A percentile compares a stretch with the other conserved stretches of the same genome.
Conservation (phyloP, 2,797 vertebrate species). For the Cottoperca gobio region DNA sequence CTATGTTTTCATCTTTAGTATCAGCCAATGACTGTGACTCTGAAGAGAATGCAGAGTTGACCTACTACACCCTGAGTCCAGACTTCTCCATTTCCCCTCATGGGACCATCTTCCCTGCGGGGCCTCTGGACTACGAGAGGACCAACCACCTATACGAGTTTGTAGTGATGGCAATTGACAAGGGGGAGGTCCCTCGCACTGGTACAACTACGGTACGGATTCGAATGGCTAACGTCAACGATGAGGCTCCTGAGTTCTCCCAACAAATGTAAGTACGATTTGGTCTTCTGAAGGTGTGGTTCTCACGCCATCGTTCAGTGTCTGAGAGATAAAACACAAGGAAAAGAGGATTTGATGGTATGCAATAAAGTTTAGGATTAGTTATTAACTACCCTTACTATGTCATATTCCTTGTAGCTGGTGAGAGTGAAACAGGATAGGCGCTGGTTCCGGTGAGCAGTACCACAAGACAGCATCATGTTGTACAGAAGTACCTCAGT, state of each 20-base stretch:
- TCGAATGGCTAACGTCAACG: slow-evolving; percentile 90
- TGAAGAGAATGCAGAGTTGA: slow-evolving; percentile 87
- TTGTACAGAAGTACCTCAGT: background rate
- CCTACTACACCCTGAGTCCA: slow-evolving; percentile 89
- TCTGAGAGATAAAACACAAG: background rate
- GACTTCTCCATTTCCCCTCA: slow-evolving; percentile 90
- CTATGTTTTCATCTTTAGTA: slow-evolving; percentile 74
- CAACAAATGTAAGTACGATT: slow-evolving; percentile 84
- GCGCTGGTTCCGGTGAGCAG: background rate
- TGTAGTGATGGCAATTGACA: slow-evolving; percentile 91
- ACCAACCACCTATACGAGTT: slow-evolving; percentile 92
- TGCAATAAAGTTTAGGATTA: background rate
- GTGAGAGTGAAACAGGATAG: background rate
- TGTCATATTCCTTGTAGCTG: background rate
- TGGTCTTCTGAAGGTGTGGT: background rate
- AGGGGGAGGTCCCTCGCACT: slow-evolving; percentile 86
- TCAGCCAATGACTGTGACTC: slow-evolving; percentile 92
- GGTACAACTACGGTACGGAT: slow-evolving; percentile 91
- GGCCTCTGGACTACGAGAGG: slow-evolving; percentile 87
- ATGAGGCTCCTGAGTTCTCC: slow-evolving; percentile 90
- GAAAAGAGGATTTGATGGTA: background rate
- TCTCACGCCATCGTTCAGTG: background rate
- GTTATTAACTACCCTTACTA: background rate
- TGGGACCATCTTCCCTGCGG: slow-evolving; percentile 88
- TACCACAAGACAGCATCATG: background rate